Base-by-base conservation (phyloP, 2,797 vertebrate genomes). In the Leptodactylus fallax region DNA sequence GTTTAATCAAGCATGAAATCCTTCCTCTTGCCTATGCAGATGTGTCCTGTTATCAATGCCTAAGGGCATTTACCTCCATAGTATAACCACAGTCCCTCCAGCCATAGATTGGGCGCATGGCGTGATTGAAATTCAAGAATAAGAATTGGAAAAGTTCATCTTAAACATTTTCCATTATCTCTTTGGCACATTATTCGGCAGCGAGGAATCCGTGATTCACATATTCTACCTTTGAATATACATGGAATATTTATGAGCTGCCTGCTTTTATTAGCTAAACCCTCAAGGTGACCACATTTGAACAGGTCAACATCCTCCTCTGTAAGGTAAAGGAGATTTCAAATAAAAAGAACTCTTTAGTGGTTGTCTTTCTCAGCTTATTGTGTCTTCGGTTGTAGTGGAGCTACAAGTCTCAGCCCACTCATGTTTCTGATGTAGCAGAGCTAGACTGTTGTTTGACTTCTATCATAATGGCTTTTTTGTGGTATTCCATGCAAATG, bases 231-330 rank as follows among this genome's bases (percentile, higher is more conserved):
- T 23, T 45, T 53, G 27, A 81, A 87, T 77, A 63, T 63, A 63
- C 79, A 87, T 87, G 72, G 77, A 78, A 83, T 87, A 87, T 87
- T 83, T 69, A 87, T 83, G 51, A 77, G 16, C 80, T 83, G 86
- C 45, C 80, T 23, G 51, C 13, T 60, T 67, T 83, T 36, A 87
- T 87, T 83, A 87, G 25, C 60, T 47, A 27, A 25, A 69, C 71
- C 71, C 72, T 87, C 81, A 87, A 83, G 86, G 81, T 78, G 86
- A 87, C 80, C 72, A 87, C 16, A 25, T 49, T 56, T 83, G 72
- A 79, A 56, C 25, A 21, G 81, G 60, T 49, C 25, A 49, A 11
- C 12, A 2, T 77, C 55, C 17, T 25, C 47, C 71, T 65, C 47
- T 10, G 49, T 53, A 65, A 25, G 56, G 78, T 49, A 71, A 87